Evolutionary conservation across 2,797 vertebrate species (phyloP).

Genomic region (Chrosomus eos): DNA sequence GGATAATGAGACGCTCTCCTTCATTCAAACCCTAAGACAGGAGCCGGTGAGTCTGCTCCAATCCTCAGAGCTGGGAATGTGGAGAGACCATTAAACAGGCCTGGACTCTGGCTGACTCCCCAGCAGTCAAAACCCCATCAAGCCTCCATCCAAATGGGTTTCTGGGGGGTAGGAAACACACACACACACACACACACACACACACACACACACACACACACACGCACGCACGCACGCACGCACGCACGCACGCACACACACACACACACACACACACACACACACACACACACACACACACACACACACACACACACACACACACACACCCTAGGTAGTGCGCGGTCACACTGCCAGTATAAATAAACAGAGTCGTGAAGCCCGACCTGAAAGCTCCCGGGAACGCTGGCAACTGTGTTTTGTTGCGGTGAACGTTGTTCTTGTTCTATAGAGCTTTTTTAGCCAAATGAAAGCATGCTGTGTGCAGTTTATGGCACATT

Average conservation of each 20-base stretch:
- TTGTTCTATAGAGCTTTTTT: not conserved
- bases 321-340: slow-evolving; percentile 70
- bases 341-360: slow-evolving; percentile 71
- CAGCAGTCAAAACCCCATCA: slow-evolving; percentile 63
- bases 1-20: slow-evolving; percentile 17
- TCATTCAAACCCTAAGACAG: slow-evolving; percentile 60
- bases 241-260: slow-evolving; percentile 32
- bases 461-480: not conserved
- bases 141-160: slow-evolving; percentile 59
- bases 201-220: slow-evolving; percentile 53
- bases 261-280: too few relatives aligned
- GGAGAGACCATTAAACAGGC: slow-evolving; percentile 70
- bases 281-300: too few relatives aligned
- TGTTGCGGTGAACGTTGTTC: slow-evolving; percentile 18
- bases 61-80: slow-evolving; percentile 70
- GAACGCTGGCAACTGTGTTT: slow-evolving; percentile 37
- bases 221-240: slow-evolving; percentile 13
- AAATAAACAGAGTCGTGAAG: slow-evolving; percentile 68
- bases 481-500: not conserved
- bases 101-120: slow-evolving; percentile 84
- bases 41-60: slow-evolving; percentile 75
- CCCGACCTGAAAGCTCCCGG: slow-evolving; percentile 34
- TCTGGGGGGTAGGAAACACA: slow-evolving; percentile 68
- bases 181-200: too few relatives aligned
- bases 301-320: slow-evolving; percentile 31